Evolutionary conservation across 2,113 vertebrate species (phyloP), one percentile per base, ranked within the genome.

Genomic region (Jaculus jaculus): DNA sequence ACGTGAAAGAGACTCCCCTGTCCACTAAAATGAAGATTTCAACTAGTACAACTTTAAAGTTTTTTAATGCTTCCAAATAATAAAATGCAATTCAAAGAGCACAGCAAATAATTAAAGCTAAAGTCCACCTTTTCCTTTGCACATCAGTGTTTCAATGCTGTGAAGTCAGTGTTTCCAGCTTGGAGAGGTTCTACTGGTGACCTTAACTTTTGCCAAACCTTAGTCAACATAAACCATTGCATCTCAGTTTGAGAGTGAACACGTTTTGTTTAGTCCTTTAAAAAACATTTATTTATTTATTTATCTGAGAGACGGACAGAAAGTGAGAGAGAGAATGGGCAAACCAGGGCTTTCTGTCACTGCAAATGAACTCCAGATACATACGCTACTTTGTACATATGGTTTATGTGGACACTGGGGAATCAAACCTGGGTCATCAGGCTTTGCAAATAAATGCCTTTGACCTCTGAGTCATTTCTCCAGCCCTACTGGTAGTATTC

Each of bases 31-130:
- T 68, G 63, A 42, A 93, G 37, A 30, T 34, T 80, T 61, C 34
- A 92, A 32, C 11, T 63, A 58, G 39, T 69, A 66, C 1, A 34
- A 87, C 84, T 54, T 73, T n/a, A 23, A 82, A 94, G 58, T 78
- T 89, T 34, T 84, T 89, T 72, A 94, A 93, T 82, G 60, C 16
- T 90, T 89, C 78, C 54, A 79, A 34, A 34, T 60, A 69, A 84
- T 71, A 93, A 77, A 88, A 91, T 54, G 28, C 93, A 74, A 63
- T 54, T 60, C 72, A 90, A 78, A 89, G 32, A 77, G 16, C 39
- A 54, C 13, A 69, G 32, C 66, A 83, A 92, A 28, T 75, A 32
- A 74, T 42, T 47, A 66, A 75, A 89, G 69, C 47, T 73, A 42
- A 78, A 54, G 5, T 54, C 18, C 60, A 21, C 26, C 58, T 90